Percentiles rank a stretch among this genome's conserved stretches.
These are phyloP conservation scores for Poecilobothrus nobilitatus DNA, from an alignment of 2,888 invertebrate genomes.

Conservation along the genomic window DNA sequence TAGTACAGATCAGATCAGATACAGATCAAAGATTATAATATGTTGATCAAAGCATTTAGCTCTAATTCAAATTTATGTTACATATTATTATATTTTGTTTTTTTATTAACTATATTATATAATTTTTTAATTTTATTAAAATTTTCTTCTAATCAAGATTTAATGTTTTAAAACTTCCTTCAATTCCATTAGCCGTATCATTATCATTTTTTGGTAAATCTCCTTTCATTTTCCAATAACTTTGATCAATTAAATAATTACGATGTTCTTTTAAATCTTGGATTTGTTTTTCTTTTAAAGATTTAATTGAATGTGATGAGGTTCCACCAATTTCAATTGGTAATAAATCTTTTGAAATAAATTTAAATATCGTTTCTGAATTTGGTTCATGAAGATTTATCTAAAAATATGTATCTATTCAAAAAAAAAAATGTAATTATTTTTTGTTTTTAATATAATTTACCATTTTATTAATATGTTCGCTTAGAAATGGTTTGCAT, in stretches of 20 bases:
- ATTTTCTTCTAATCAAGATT: background rate
- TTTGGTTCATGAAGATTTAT: slow-evolving; percentile 62
- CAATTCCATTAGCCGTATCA: too few species aligned
- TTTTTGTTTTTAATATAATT: background rate
- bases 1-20: too few species aligned
- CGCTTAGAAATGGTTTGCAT: slow-evolving; percentile 58
- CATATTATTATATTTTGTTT: too few species aligned
- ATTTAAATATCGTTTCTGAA: slow-evolving; percentile 54
- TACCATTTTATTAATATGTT: slow-evolving; percentile 58
- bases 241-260: background rate
- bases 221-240: background rate
- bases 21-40: too few species aligned
- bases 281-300: slow-evolving; percentile 53
- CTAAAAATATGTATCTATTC: slow-evolving; percentile 37
- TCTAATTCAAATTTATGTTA: too few species aligned
- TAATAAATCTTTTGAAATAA: slow-evolving; percentile 45
- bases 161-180: background rate
- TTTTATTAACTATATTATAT: too few species aligned
- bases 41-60: too few species aligned
- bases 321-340: slow-evolving; percentile 35
- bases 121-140: too few species aligned
- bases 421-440: background rate
- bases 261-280: slow-evolving; percentile 50
- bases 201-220: too few species aligned
- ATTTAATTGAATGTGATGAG: slow-evolving; percentile 32